Percentiles rank a stretch among this genome's conserved stretches.
These are phyloP conservation scores for Lutjanus erythropterus DNA, from an alignment of 2,113 vertebrate genomes.

Conservation along the genomic window DNA sequence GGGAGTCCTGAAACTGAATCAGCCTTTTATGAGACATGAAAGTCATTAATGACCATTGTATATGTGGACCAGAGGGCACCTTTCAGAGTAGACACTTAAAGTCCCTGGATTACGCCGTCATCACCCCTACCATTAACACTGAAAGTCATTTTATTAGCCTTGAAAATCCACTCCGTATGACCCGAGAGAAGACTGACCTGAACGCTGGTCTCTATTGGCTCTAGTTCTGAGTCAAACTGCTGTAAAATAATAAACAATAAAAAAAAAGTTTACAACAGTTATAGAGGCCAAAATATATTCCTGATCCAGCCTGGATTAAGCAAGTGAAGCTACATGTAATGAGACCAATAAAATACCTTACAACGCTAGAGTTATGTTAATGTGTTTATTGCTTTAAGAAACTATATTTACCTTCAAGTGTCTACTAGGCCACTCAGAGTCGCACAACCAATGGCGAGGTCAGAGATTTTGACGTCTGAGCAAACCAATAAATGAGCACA, in stretches of 20 bases:
- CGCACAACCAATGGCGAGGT: slow-evolving; percentile 79
- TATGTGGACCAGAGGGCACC: slow-evolving; percentile 79
- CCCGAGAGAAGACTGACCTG: slow-evolving; percentile 52
- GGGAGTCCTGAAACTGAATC: slow-evolving; percentile 38
- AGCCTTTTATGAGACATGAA: slow-evolving; percentile 45
- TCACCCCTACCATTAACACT: slow-evolving; percentile 50
- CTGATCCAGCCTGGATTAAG: slow-evolving; percentile 64
- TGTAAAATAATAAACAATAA: no score
- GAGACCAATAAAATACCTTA: slow-evolving; percentile 74
- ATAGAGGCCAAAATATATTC: slow-evolving; percentile 60
- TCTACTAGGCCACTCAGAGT: slow-evolving; percentile 80
- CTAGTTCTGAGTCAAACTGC: slow-evolving; percentile 42
- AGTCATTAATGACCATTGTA: slow-evolving; percentile 67
- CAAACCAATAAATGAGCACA: slow-evolving; percentile 79
- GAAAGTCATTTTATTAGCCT: slow-evolving; percentile 51
- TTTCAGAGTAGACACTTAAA: slow-evolving; percentile 74
- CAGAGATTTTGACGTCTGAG: slow-evolving; percentile 77
- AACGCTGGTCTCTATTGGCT: slow-evolving; percentile 29
- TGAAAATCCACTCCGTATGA: slow-evolving; percentile 44
- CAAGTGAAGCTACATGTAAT: slow-evolving; percentile 74
- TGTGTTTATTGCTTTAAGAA: slow-evolving; percentile 87
- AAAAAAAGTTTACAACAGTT: slow-evolving; percentile 36
- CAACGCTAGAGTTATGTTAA: slow-evolving; percentile 73
- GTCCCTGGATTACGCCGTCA: slow-evolving; percentile 68
- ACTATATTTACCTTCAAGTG: slow-evolving; percentile 82